Evolutionary conservation across 35 echinoderm and acorn worm genomes (phyloP).

Genomic region (Patiria miniata): DNA sequence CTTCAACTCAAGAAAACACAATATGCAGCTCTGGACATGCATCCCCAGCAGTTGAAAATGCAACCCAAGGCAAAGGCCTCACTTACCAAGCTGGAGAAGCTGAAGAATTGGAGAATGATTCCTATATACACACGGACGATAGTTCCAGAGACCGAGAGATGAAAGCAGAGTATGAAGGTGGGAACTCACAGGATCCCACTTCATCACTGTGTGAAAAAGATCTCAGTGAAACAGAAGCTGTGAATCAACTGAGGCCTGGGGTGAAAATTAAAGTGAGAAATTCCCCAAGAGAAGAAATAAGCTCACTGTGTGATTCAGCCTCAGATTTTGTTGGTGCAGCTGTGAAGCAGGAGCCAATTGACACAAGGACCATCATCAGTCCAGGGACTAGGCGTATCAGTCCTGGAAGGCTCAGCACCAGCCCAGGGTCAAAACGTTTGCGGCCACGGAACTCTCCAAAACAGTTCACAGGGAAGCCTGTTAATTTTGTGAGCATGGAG

Average conservation of each 20-base stretch:
- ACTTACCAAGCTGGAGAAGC: neutral
- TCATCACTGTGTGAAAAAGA: neutral
- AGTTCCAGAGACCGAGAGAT: neutral
- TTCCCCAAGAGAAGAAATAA: neutral
- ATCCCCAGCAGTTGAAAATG: neutral
- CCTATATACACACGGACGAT: neutral
- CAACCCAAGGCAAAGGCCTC: neutral
- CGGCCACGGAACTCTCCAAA: slow-evolving; percentile 22
- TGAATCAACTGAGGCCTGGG: neutral
- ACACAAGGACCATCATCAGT: neutral
- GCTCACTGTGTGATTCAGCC: slow-evolving; percentile 13
- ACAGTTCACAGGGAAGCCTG: neutral
- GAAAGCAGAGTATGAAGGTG: neutral
- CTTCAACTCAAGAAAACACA: slow-evolving; percentile 7
- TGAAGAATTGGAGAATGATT: neutral
- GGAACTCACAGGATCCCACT: neutral
- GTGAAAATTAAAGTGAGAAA: slow-evolving; percentile 13
- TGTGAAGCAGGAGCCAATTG: slow-evolving; percentile 8
- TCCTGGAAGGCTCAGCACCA: neutral
- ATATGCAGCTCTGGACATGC: neutral
- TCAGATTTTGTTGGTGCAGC: neutral
- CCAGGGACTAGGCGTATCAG: neutral
- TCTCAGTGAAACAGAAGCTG: neutral
- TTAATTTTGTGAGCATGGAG: neutral
- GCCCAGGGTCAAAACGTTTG: neutral